A percentile compares a stretch with the other conserved stretches of the same genome.
These are phyloP conservation scores for Creontiades dilutus DNA, from an alignment of 2,888 invertebrate genomes.

Conservation along the genomic window DNA sequence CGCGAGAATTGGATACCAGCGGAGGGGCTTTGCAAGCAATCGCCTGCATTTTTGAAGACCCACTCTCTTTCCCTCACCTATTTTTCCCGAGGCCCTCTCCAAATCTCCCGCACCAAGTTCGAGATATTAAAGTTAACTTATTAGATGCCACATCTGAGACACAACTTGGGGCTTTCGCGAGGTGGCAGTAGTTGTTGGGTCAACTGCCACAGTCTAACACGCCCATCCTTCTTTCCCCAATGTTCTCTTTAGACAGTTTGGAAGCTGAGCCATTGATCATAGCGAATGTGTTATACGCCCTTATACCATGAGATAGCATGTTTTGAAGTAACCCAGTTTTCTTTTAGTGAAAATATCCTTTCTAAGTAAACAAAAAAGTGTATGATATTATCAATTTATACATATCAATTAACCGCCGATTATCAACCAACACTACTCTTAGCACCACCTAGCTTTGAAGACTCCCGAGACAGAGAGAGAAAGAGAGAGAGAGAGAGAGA, in stretches of 20 bases:
- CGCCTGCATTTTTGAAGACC: slow-evolving; percentile 1
- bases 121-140: neutral
- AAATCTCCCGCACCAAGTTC: neutral
- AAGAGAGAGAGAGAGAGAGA: too few relatives aligned
- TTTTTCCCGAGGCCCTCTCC: neutral
- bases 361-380: too few relatives aligned
- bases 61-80: neutral
- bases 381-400: too few relatives aligned
- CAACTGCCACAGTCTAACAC: neutral
- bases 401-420: too few relatives aligned
- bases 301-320: too few relatives aligned
- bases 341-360: too few relatives aligned
- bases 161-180: neutral
- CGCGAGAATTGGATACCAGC: slow-evolving; percentile 8
- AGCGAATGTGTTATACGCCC: too few relatives aligned
- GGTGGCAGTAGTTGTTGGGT: neutral
- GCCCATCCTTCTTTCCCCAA: neutral
- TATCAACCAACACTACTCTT: too few relatives aligned
- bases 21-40: neutral
- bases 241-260: neutral
- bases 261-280: too few relatives aligned
- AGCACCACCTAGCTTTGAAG: too few relatives aligned
- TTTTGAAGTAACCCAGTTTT: too few relatives aligned
- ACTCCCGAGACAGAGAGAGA: too few relatives aligned
- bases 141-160: neutral